Percentiles rank a stretch among this genome's conserved stretches.
phyloP scores from a whole-genome alignment of 1,140 invertebrate genomes.

The Tetragnatha versicolor region DNA sequence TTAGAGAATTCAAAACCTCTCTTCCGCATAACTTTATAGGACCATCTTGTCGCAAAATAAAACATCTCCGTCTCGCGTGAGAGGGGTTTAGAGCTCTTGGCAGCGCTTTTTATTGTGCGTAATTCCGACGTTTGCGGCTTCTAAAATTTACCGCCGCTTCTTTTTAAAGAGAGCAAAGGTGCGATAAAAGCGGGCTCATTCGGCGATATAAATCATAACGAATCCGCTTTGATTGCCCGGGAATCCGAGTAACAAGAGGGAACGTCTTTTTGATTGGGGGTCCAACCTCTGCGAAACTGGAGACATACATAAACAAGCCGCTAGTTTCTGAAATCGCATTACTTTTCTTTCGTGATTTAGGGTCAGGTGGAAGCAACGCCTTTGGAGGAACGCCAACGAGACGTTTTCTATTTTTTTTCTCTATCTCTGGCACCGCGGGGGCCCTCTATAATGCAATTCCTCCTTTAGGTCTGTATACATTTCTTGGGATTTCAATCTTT shows the following conservation, averaged over 20 bases:
- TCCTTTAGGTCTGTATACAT: too few species aligned
- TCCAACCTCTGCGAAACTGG: constrained; percentile 27
- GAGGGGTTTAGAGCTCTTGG: too few species aligned
- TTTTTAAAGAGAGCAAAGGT: too few species aligned
- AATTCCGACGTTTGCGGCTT: too few species aligned
- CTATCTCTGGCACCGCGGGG: neutral
- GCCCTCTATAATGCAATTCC: neutral
- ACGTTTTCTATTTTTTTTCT: neutral
- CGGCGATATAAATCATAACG: constrained; percentile 19
- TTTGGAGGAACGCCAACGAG: constrained; percentile 37
- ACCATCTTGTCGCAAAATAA: too few species aligned
- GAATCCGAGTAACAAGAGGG: constrained; percentile 12
- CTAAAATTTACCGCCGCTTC: too few species aligned
- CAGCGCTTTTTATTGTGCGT: too few species aligned
- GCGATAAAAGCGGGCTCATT: too few species aligned
- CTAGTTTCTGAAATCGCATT: constrained; percentile 49
- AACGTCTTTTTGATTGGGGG: constrained; percentile 42
- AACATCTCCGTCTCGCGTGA: too few species aligned
- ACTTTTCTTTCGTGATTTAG: constrained; percentile 44
- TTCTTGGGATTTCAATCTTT: too few species aligned
- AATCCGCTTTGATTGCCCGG: neutral
- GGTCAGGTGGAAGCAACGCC: constrained; percentile 46
- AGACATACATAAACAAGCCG: constrained; percentile 49
- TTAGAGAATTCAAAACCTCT: too few species aligned
- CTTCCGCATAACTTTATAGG: too few species aligned